Evolutionary conservation across 2,888 invertebrate genomes (phyloP), one percentile per base, ranked within the genome.

Genomic region (Strigamia maritima): DNA sequence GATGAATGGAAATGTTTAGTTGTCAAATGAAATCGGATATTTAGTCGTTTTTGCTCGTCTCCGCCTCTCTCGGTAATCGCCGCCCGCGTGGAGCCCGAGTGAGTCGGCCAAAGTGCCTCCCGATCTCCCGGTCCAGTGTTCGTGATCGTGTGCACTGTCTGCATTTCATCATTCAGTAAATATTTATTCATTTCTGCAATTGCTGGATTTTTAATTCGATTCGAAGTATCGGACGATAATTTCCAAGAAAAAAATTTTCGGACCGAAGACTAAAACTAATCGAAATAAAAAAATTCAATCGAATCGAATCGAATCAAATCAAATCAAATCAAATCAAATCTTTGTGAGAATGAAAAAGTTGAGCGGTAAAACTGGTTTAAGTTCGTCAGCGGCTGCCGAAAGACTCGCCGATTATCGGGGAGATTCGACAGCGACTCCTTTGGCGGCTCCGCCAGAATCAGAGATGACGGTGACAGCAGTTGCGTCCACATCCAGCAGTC

Each of bases 351-450:
- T 75, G 75, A 75, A 75, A n/a, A 75, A 75, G 35, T 31, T 75
- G 28, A 31, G 35, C 12, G 31, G 28, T 7, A 31, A 31, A 28
- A 24, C 22, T 16, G 22, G 22, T 24, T 22, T 10, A 0, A 49
- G 77, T 31, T 44, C 40, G 10, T 76, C 81, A 49, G 81, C 84
- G 80, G 85, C 85, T 80, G 86, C 86, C 79, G 86, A 85, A 82
- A 83, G 85, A 81, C 83, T 86, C 81, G 85, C 86, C 77, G 86
- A 86, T 82, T 86, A 86, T 80, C 83, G 82, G 80, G 85, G 85
- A 79, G 84, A 86, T 79, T 83, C n/a, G n/a, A n/a, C 80, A 14
- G 22, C 79, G 75, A 26, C 35, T 6, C 40, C 77, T 28, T 24
- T n/a, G 70, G 70, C 24, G 10, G 12, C 70, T 24, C 70, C 28